Conservation (phyloP, 2,113 vertebrate species). For the Scatophagus argus region DNA sequence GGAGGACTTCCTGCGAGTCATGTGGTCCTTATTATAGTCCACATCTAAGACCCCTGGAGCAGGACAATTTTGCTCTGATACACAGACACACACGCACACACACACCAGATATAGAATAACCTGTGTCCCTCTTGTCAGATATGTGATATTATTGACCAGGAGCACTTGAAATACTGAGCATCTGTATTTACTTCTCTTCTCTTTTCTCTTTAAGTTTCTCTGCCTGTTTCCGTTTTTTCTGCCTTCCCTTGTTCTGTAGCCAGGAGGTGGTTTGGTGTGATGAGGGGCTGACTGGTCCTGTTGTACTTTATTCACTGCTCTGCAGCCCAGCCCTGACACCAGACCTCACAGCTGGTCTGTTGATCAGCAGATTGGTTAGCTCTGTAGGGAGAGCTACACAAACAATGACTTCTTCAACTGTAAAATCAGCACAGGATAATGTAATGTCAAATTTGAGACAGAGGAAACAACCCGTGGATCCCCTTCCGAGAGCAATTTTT, state of each 20-base stretch:
- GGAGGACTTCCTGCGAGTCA: conserved; percentile 91
- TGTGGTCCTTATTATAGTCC: conserved; percentile 94
- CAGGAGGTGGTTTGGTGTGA: conserved; percentile 68
- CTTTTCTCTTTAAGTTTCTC: conserved; percentile 58
- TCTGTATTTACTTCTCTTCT: conserved; percentile 69
- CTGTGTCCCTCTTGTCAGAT: conserved; percentile 86
- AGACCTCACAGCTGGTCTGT: conserved; percentile 56
- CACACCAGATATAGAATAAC: conserved; percentile 82
- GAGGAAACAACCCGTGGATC: neutral
- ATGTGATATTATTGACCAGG: conserved; percentile 89
- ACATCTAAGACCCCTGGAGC: conserved; percentile 86
- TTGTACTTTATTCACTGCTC: conserved; percentile 55
- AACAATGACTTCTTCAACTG: conserved; percentile 43
- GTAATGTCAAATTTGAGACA: neutral
- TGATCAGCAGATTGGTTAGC: conserved; percentile 51
- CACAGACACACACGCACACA: conserved; percentile 28
- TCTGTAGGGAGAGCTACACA: conserved; percentile 9
- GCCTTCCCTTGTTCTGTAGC: conserved; percentile 61
- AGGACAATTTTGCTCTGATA: conserved; percentile 59
- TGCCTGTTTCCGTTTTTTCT: conserved; percentile 65
- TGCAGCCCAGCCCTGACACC: conserved; percentile 53
- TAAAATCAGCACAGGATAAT: conserved; percentile 34
- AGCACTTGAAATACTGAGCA: conserved; percentile 76
- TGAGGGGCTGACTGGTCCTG: conserved; percentile 55
- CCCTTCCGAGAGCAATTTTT: neutral